A percentile compares a stretch with the other conserved stretches of the same genome.
These are phyloP conservation scores for Phoenicopterus ruber DNA, from an alignment of 2,113 vertebrate species.

Conservation along the genomic window DNA sequence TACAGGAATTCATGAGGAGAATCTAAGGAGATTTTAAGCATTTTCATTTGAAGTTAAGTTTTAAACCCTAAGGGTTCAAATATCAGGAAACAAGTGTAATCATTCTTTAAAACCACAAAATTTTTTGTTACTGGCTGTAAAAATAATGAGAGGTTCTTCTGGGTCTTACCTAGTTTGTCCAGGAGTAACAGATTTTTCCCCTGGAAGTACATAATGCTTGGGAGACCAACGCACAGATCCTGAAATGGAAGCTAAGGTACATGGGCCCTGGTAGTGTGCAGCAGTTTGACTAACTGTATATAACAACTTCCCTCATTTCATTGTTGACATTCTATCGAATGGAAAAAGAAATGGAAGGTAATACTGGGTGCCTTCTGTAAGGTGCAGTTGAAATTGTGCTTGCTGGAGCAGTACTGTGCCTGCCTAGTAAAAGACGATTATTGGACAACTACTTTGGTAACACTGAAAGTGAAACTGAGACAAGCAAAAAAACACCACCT, in stretches of 20 bases:
- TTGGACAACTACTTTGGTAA: neutral
- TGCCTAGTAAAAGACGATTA: neutral
- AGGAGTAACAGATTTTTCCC: neutral
- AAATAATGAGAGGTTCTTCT: neutral
- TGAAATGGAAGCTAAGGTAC: neutral
- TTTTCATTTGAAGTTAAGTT: neutral
- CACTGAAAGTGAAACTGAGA: neutral
- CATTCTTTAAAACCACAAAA: neutral
- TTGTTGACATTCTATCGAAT: neutral
- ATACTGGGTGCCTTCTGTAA: neutral
- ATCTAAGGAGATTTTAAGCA: neutral
- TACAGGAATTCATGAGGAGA: neutral
- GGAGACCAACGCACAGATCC: neutral
- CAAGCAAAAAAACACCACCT: neutral
- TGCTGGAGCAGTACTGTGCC: neutral
- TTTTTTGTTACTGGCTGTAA: neutral
- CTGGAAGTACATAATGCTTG: neutral
- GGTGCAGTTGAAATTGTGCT: neutral
- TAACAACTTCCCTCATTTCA: neutral
- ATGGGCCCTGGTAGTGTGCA: fast-evolving
- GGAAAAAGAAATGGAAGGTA: neutral
- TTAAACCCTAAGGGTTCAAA: neutral
- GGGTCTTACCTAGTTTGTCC: neutral
- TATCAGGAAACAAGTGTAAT: neutral
- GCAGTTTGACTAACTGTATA: neutral